Evolutionary conservation across 2,888 invertebrate genomes (phyloP).

Genomic region (Drepana falcataria): DNA sequence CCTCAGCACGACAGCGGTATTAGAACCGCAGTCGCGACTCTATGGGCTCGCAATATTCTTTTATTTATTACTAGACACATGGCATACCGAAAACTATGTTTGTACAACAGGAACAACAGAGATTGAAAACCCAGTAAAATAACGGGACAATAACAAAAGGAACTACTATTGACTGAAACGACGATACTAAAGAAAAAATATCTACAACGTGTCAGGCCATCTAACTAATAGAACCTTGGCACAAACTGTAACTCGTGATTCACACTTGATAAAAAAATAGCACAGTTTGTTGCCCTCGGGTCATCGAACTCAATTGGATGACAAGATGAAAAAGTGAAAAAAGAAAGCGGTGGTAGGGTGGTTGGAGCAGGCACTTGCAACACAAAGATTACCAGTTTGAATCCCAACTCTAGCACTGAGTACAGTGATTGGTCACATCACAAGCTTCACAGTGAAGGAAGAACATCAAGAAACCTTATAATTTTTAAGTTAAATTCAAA

Average conservation of each 20-base stretch:
- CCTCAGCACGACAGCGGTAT: constrained; percentile 69
- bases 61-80: no score
- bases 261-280: constrained; percentile 36
- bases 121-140: neutral
- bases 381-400: no score
- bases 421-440: no score
- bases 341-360: no score
- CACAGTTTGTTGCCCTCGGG: constrained; percentile 38
- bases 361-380: no score
- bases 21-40: constrained; percentile 65
- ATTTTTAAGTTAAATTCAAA: no score
- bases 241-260: constrained; percentile 37
- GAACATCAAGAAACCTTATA: no score
- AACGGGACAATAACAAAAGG: neutral
- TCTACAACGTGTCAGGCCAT: neutral
- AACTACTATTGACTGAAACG: neutral
- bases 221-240: constrained; percentile 45
- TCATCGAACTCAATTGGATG: constrained; percentile 36
- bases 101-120: no score
- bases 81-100: no score
- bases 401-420: no score
- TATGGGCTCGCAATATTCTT: constrained; percentile 57
- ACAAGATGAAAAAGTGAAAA: constrained; percentile 23
- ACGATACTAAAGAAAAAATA: neutral
- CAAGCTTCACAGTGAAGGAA: no score